Conservation (phyloP, 2,113 vertebrate genomes). For the Campylomormyrus tamandua region DNA sequence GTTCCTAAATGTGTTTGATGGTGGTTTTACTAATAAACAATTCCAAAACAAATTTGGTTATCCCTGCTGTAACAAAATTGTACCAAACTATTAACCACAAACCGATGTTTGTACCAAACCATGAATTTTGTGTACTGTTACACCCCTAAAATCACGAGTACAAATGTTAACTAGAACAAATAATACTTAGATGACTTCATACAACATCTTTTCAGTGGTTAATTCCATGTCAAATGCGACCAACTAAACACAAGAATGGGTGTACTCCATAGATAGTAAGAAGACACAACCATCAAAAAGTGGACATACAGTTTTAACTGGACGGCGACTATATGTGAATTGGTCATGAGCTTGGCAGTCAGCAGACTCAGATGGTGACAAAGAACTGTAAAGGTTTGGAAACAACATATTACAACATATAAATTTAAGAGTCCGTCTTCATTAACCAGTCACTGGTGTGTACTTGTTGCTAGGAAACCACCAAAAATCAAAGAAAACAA, state of each 20-base stretch:
- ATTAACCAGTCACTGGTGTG: not conserved
- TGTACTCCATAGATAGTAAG: not conserved
- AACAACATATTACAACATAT: not conserved
- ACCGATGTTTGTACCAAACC: not conserved
- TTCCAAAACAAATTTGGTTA: not conserved
- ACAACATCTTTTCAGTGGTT: not conserved
- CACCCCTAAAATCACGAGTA: not conserved
- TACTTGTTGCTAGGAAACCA: not conserved
- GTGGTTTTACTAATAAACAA: not conserved
- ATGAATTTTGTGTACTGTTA: not conserved
- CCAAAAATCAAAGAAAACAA: not conserved
- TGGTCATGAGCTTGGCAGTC: not conserved
- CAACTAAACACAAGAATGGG: not conserved
- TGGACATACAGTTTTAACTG: not conserved
- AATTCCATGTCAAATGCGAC: not conserved
- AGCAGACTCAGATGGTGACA: not conserved
- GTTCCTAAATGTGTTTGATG: not conserved
- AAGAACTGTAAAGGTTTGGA: not conserved
- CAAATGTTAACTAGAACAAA: not conserved
- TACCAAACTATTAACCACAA: not conserved
- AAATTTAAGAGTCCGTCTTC: not conserved
- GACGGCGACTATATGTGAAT: not conserved
- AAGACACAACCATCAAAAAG: not conserved
- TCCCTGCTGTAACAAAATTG: not conserved
- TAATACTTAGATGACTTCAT: not conserved